A percentile compares a stretch with the other conserved stretches of the same genome.
phyloP scores from a whole-genome alignment of 2,113 vertebrate species.

The Nyctereutes procyonoides region DNA sequence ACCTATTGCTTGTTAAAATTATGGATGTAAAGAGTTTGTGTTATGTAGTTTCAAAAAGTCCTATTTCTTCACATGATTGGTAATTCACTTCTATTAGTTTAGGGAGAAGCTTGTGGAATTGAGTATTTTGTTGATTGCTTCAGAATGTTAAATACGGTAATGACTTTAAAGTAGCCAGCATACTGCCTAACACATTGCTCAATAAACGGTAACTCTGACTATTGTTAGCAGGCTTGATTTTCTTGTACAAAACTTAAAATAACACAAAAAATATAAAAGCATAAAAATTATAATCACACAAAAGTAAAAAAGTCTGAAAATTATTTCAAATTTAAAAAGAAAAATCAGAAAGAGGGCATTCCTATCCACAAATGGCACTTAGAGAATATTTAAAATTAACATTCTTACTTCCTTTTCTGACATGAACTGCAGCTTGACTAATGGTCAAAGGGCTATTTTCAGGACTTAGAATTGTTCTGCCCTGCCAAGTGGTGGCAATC shows the following conservation, averaged over 20 bases:
- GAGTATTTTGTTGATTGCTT: background rate
- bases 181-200: background rate
- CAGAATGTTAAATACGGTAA: constrained; percentile 19
- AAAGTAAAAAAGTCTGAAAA: background rate
- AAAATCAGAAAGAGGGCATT: background rate
- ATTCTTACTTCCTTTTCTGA: background rate
- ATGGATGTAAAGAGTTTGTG: background rate
- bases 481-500: background rate
- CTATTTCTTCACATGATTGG: background rate
- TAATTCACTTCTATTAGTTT: background rate
- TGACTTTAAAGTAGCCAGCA: background rate
- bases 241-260: constrained; percentile 23
- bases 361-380: background rate
- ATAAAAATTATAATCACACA: background rate
- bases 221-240: background rate
- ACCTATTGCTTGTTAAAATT: background rate
- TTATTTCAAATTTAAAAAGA: background rate
- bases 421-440: constrained; percentile 21
- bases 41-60: constrained; percentile 21
- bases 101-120: background rate
- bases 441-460: constrained; percentile 24
- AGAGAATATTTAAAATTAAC: constrained; percentile 27
- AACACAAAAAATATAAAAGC: constrained; percentile 2
- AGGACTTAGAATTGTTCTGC: background rate
- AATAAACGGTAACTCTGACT: background rate